Evolutionary conservation across 2,888 invertebrate genomes (phyloP), one percentile per base, ranked within the genome.

Genomic region (Leptogaster cylindrica): DNA sequence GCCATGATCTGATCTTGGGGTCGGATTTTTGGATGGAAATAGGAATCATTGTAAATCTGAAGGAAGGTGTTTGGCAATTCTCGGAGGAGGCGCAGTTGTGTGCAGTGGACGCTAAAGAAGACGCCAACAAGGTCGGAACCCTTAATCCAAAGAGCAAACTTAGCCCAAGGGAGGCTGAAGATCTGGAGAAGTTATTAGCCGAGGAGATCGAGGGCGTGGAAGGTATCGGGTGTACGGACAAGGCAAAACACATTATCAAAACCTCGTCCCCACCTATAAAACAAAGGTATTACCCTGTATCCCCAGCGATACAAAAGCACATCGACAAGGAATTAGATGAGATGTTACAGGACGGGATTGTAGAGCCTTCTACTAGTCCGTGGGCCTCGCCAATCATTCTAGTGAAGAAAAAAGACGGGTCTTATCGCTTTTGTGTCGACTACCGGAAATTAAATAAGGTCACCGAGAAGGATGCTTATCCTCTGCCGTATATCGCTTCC

Each of bases 341-440:
- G 16, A 28, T 31, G 31, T 3, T 51, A 28, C 27, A 12, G 2
- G 6, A 20, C n/a, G 36, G 23, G 0, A 33, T 14, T 4, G 36
- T 33, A 12, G 33, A 55, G 6, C 55, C 36, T n/a, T 55, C 55
- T 6, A 36, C 23, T 10, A 55, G 55, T 36, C 55, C 18, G 3
- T 55, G 36, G 36, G 36, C 20, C 16, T 55, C 55, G 5, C 55
- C 55, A 8, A 55, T 55, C 2, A 23, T 55, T 18, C 20, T 55
- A 3, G 55, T 55, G 0, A 14, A n/a, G 0, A 55, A 55, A 8
- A 55, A 33, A 18, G 36, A 55, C 12, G 36, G 72, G 0, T 36
- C 18, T n/a, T 55, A 36, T 8, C 36, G 73, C 1, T 74, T 74
- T 46, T 71, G 71, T 31, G 70, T 72, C 0, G 73, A 73, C 46